These are phyloP conservation scores for Carcharodon carcharias DNA, from an alignment of 2,797 vertebrate genomes.

Conservation along the genomic window DNA sequence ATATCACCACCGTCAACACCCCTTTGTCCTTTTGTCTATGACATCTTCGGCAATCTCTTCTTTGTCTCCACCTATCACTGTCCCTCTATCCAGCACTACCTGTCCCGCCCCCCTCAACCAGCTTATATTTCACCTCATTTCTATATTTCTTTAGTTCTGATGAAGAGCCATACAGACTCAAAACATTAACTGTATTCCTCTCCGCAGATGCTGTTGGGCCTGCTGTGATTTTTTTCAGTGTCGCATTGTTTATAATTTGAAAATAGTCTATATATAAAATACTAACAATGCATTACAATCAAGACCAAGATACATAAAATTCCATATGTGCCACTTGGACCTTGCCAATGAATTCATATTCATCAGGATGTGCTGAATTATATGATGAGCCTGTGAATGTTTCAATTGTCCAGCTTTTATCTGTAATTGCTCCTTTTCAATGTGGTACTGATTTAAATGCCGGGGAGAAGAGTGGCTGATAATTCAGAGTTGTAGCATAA, in stretches of 20 bases:
- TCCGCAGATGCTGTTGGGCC: too few relatives aligned
- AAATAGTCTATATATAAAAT: constrained; percentile 21
- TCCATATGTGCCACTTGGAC: neutral
- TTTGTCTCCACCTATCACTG: too few relatives aligned
- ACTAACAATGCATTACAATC: neutral
- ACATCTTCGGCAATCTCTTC: too few relatives aligned
- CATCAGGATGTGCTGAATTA: neutral
- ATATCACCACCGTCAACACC: too few relatives aligned
- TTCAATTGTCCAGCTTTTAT: constrained; percentile 17
- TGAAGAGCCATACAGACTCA: too few relatives aligned
- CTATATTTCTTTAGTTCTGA: too few relatives aligned
- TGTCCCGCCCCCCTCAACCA: too few relatives aligned
- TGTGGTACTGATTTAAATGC: constrained; percentile 17
- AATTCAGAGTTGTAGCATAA: neutral
- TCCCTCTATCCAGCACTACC: too few relatives aligned
- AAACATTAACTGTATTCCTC: too few relatives aligned
- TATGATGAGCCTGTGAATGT: neutral
- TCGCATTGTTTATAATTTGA: neutral
- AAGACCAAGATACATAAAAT: neutral
- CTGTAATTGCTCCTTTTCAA: constrained; percentile 26
- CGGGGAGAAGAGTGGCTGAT: neutral
- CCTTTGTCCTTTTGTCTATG: too few relatives aligned
- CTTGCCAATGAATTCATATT: constrained; percentile 2
- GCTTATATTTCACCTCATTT: too few relatives aligned
- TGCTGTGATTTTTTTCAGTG: neutral